These are phyloP conservation scores for Athrips mouffetella DNA, from an alignment of 2,888 invertebrate species.

Conservation along the genomic window DNA sequence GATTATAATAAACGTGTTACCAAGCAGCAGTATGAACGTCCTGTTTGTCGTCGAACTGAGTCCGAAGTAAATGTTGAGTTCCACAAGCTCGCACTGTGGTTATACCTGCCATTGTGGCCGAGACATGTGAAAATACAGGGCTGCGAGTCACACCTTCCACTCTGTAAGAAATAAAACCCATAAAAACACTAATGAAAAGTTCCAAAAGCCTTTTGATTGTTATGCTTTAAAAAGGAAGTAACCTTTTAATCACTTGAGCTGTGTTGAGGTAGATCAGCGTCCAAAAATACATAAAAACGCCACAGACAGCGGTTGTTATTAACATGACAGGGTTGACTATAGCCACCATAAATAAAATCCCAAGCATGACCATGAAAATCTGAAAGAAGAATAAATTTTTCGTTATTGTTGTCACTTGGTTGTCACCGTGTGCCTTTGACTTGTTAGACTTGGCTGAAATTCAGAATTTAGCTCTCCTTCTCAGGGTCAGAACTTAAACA, in stretches of 20 bases:
- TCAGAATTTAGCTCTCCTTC: no score
- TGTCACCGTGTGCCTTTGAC: no score
- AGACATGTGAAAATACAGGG: slow-evolving; percentile 90
- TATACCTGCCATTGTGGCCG: slow-evolving; percentile 86
- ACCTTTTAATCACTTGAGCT: slow-evolving; percentile 85
- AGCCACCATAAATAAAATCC: slow-evolving; percentile 84
- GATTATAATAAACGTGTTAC: slow-evolving; percentile 41
- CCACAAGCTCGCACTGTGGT: slow-evolving; percentile 85
- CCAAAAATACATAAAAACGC: slow-evolving; percentile 80
- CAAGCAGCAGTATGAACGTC: slow-evolving; percentile 82
- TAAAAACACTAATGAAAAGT: no score
- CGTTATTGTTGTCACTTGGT: no score
- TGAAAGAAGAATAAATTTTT: slow-evolving; percentile 36
- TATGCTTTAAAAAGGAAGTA: no score
- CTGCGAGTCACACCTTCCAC: slow-evolving; percentile 81
- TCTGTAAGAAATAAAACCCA: slow-evolving; percentile 42
- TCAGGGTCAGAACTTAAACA: no score
- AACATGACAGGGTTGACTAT: slow-evolving; percentile 84
- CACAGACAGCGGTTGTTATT: slow-evolving; percentile 80
- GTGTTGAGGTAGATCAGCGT: slow-evolving; percentile 83
- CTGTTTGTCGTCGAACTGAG: slow-evolving; percentile 83
- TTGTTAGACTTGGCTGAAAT: no score
- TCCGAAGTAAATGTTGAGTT: slow-evolving; percentile 82
- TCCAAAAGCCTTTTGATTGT: background rate
- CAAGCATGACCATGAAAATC: slow-evolving; percentile 84